These are phyloP conservation scores for Motacilla tschutschensis DNA, from an alignment of 2,113 vertebrate genomes.

Conservation along the genomic window DNA sequence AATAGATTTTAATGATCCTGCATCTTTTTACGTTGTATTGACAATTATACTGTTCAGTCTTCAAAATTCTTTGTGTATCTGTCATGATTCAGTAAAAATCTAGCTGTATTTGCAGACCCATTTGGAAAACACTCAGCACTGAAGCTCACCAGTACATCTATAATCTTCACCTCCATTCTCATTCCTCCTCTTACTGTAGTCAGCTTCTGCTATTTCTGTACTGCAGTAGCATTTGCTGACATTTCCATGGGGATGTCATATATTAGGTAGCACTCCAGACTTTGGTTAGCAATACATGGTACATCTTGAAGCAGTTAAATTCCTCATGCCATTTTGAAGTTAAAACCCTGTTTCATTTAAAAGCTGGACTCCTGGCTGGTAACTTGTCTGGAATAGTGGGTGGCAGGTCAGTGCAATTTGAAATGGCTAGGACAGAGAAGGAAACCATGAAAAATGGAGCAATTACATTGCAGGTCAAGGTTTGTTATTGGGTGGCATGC, in stretches of 20 bases:
- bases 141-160: slow-evolving; percentile 15
- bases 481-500: slow-evolving; percentile 47
- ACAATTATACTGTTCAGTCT: not conserved
- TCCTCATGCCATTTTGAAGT: slow-evolving; percentile 2
- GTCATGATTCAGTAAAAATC: not conserved
- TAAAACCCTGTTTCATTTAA: slow-evolving; percentile 13
- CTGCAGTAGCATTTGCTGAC: slow-evolving; percentile 65
- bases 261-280: slow-evolving; percentile 61
- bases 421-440: slow-evolving; percentile 28
- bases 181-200: slow-evolving; percentile 8
- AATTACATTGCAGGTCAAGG: slow-evolving; percentile 57
- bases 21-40: not conserved
- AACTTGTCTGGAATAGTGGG: slow-evolving; percentile 27
- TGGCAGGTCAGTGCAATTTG: slow-evolving; percentile 38
- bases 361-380: slow-evolving; percentile 9
- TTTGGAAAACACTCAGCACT: slow-evolving; percentile 11
- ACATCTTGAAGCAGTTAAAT: slow-evolving; percentile 36
- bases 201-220: slow-evolving; percentile 47
- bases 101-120: not conserved
- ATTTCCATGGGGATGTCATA: slow-evolving; percentile 61
- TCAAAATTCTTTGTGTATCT: not conserved
- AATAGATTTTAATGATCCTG: not conserved
- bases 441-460: slow-evolving; percentile 56
- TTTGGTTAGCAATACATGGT: slow-evolving; percentile 9
- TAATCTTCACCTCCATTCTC: not conserved